phyloP scores from a whole-genome alignment of 2,113 vertebrate species.

The Entelurus aequoreus region DNA sequence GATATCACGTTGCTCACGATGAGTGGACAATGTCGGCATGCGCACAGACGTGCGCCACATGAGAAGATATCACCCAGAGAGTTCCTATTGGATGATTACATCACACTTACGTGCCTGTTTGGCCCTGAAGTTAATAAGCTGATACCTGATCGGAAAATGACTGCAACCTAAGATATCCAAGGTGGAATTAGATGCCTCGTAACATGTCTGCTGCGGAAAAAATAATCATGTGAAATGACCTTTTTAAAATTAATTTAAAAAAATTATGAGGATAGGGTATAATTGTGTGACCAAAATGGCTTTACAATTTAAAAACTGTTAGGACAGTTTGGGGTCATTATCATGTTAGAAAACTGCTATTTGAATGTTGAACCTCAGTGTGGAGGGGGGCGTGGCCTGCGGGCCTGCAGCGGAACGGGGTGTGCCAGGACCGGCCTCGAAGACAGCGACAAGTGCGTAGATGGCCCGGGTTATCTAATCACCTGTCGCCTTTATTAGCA shows the following conservation, averaged over 20 bases:
- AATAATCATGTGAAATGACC: neutral
- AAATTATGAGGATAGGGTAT: neutral
- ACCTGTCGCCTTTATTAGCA: no score
- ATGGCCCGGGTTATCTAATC: no score
- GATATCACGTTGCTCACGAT: conserved; percentile 26
- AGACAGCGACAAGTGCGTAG: no score
- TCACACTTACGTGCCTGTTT: conserved; percentile 20
- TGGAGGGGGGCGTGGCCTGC: no score
- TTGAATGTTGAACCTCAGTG: no score
- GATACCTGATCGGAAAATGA: conserved; percentile 19
- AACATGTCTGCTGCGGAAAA: neutral
- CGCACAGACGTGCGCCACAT: conserved; percentile 9
- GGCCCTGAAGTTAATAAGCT: conserved; percentile 23
- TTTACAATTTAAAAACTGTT: no score
- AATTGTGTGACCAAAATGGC: no score
- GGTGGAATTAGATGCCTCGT: conserved; percentile 4
- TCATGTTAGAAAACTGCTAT: no score
- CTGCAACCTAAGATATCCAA: conserved; percentile 26
- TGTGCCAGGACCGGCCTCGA: no score
- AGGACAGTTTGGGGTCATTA: no score
- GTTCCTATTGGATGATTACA: conserved; percentile 20
- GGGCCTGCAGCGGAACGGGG: no score
- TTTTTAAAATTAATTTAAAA: neutral
- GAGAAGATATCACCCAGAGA: conserved; percentile 23
- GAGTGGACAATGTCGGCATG: conserved; percentile 17